These are phyloP conservation scores for Zosterops lateralis DNA, from an alignment of 2,113 vertebrate genomes.

Conservation along the genomic window DNA sequence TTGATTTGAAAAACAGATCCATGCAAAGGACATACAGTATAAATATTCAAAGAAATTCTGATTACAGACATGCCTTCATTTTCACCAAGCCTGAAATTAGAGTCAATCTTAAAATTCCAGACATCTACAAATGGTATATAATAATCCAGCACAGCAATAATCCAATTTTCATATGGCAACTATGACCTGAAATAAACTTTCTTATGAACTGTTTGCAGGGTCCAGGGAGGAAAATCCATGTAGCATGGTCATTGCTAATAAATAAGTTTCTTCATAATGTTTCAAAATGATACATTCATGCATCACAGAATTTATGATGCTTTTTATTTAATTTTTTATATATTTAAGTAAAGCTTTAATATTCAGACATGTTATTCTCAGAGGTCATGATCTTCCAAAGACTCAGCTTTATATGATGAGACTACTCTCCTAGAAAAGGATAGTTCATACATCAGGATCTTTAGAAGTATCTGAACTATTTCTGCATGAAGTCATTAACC, in stretches of 20 bases:
- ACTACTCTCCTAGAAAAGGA: background rate
- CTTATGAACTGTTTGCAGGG: background rate
- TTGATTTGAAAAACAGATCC: background rate
- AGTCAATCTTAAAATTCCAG: background rate
- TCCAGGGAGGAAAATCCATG: background rate
- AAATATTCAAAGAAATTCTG: background rate
- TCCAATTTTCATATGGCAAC: background rate
- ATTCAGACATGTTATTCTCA: background rate
- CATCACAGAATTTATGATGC: background rate
- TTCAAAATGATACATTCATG: background rate
- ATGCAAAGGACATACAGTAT: background rate
- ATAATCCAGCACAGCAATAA: background rate
- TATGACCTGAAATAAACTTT: background rate
- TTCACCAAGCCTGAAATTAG: background rate
- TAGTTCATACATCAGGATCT: background rate
- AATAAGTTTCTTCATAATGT: background rate
- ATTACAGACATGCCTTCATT: background rate
- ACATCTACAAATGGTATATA: background rate
- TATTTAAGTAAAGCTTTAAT: background rate
- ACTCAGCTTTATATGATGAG: background rate
- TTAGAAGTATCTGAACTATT: background rate
- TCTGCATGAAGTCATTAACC: background rate
- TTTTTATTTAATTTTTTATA: background rate
- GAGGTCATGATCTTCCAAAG: background rate
- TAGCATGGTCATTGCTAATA: background rate